A percentile compares a stretch with the other conserved stretches of the same genome.
Evolutionary conservation across 2,797 vertebrate species (phyloP).

Genomic region (Rhinella marina): DNA sequence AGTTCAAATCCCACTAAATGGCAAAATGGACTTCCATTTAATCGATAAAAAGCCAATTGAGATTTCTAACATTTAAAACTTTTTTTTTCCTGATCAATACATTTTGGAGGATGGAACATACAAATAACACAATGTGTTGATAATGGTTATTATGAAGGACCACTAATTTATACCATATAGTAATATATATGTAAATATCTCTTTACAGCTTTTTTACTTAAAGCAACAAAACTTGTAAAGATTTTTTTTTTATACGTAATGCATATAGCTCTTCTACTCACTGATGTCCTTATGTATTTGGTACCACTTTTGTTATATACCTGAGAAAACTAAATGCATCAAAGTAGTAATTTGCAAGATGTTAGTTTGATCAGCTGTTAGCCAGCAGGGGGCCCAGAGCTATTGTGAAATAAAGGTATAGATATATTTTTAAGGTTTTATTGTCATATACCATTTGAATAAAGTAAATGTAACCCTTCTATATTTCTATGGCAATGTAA

Average conservation of each 20-base stretch:
- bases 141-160: constrained; percentile 69
- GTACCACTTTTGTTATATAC: constrained; percentile 50
- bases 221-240: constrained; percentile 75
- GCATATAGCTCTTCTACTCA: constrained; percentile 27
- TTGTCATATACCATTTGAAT: constrained; percentile 67
- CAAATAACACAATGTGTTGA: constrained; percentile 61
- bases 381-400: constrained; percentile 77
- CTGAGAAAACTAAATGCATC: constrained; percentile 61
- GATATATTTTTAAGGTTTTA: constrained; percentile 78
- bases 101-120: constrained; percentile 54
- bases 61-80: constrained; percentile 87
- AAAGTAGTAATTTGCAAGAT: constrained; percentile 67
- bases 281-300: constrained; percentile 31
- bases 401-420: constrained; percentile 63
- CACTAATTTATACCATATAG: constrained; percentile 78
- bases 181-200: constrained; percentile 79
- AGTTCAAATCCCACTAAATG: constrained; percentile 91
- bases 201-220: constrained; percentile 78
- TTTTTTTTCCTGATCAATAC: constrained; percentile 18
- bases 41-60: constrained; percentile 88
- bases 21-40: constrained; percentile 81
- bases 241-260: constrained; percentile 73
- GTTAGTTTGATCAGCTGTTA: constrained; percentile 67
- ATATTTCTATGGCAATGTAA: constrained; percentile 66
- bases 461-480: constrained; percentile 60